Percentiles rank a stretch among this genome's conserved stretches.
phyloP scores from a whole-genome alignment of 2,797 vertebrate genomes.

The Phoxinus dragarum region DNA sequence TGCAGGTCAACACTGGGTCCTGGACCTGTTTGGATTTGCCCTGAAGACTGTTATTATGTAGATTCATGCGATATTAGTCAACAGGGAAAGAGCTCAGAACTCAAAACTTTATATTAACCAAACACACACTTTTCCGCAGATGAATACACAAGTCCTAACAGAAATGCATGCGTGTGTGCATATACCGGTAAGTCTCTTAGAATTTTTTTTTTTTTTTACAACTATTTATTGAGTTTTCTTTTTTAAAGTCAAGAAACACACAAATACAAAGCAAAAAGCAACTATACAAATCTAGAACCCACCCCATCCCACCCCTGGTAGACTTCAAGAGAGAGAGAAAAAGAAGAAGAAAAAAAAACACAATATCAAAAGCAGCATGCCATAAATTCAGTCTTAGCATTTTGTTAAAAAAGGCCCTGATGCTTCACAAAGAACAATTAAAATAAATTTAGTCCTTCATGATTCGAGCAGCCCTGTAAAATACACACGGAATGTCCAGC shows the following conservation, averaged over 20 bases:
- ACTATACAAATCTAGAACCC: too few relatives aligned
- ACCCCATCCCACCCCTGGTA: too few relatives aligned
- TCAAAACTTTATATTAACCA: background rate
- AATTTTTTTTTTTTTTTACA: too few relatives aligned
- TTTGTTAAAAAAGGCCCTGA: background rate
- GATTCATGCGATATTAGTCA: background rate
- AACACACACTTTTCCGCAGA: background rate
- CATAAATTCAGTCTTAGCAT: too few relatives aligned
- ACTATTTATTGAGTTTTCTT: too few relatives aligned
- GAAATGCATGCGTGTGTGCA: background rate
- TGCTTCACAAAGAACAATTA: background rate
- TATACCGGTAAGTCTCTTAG: too few relatives aligned
- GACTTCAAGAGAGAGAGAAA: too few relatives aligned
- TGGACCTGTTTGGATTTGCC: conserved; percentile 29
- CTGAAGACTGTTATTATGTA: background rate
- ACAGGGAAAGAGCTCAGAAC: background rate
- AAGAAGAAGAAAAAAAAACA: too few relatives aligned
- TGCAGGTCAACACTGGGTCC: background rate
- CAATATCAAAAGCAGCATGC: too few relatives aligned
- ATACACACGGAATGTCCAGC: background rate
- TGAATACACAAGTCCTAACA: background rate
- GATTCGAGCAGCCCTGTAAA: background rate
- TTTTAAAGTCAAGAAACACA: too few relatives aligned
- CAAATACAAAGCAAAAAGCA: too few relatives aligned
- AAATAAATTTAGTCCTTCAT: background rate